Evolutionary conservation across 2,113 vertebrate species (phyloP).

Genomic region (Rafetus swinhoei): DNA sequence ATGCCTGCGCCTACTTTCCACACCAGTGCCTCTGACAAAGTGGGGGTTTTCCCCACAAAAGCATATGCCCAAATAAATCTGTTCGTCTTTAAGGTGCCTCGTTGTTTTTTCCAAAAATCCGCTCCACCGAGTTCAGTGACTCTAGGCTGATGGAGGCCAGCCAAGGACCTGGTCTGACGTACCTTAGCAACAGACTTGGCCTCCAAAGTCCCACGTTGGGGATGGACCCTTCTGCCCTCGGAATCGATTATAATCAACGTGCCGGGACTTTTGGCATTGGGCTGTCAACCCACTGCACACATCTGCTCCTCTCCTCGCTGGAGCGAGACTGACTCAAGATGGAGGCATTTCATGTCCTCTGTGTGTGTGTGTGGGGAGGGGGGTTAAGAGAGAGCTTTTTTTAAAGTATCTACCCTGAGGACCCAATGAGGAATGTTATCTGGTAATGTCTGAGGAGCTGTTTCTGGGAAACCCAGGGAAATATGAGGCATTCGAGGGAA

Average conservation of each 20-base stretch:
- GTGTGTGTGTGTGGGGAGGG: too few relatives aligned
- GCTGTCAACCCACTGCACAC: fast-evolving
- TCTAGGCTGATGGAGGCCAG: not conserved
- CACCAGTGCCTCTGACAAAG: too few relatives aligned
- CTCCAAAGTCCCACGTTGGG: not conserved
- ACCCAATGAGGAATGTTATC: not conserved
- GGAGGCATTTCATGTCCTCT: not conserved
- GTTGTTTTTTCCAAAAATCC: too few relatives aligned
- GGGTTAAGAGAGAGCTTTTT: not conserved
- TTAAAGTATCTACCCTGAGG: too few relatives aligned
- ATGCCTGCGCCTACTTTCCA: too few relatives aligned
- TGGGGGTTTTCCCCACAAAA: too few relatives aligned
- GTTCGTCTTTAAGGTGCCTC: too few relatives aligned
- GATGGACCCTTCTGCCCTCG: not conserved
- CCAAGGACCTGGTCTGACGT: not conserved
- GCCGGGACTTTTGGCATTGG: not conserved
- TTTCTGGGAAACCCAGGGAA: not conserved
- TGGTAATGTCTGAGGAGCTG: not conserved
- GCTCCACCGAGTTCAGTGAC: not conserved
- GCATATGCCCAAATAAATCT: too few relatives aligned
- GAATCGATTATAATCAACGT: not conserved
- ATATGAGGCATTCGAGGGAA: not conserved
- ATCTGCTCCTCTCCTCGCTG: not conserved
- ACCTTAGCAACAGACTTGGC: not conserved
- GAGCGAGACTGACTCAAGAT: not conserved